Base-by-base conservation (phyloP, 2,113 vertebrate genomes). In the Eudyptes chrysolophus region DNA sequence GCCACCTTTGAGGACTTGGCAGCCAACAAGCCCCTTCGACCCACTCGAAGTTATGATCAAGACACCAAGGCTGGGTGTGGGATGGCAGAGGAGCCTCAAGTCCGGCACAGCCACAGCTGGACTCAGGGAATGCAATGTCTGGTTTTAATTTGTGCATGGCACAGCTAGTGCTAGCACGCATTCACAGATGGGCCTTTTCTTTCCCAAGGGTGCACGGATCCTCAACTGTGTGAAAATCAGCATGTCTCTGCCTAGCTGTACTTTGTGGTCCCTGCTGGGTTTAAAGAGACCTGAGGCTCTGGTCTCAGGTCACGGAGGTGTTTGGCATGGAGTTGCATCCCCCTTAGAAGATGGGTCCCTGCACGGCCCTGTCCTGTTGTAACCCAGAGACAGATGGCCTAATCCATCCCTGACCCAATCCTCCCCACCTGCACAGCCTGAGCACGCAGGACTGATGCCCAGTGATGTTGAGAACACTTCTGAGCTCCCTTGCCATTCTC, bases 131-230 rank as follows among this genome's bases (percentile, higher is more conserved):
- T 60, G 69, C 16, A 9, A 1, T 34, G 69, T 58, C 72, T 5
- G 4, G 32, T 71, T 81, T 68, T 40, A 7, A 19, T 78, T 62
- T 49, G 38, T 87, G 36, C 42, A 13, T 0, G 0, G 60, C 36
- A 38, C 69, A 49, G 40, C 0, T 0, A 32, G 42, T n/a, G 60
- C 62, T 92, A 8, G 1, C 22, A 13, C 0, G 0, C 2, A 0
- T 78, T 79, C 90, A 58, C 77, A 87, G 78, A 51, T 46, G 57
- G 55, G 17, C 30, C 22, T 74, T 70, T 44, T 58, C 52, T 92
- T 64, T 42, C 71, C 27, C 27, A 21, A 11, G 16, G 58, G 16
- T 27, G 19, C 48, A 21, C 0, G 1, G 66, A 51, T 72, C 80
- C 54, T 77, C 71, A 66, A 17, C 40, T 57, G 24, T 44, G 60